Evolutionary conservation across 2,797 vertebrate species (phyloP).

Genomic region (Microhierax caerulescens): DNA sequence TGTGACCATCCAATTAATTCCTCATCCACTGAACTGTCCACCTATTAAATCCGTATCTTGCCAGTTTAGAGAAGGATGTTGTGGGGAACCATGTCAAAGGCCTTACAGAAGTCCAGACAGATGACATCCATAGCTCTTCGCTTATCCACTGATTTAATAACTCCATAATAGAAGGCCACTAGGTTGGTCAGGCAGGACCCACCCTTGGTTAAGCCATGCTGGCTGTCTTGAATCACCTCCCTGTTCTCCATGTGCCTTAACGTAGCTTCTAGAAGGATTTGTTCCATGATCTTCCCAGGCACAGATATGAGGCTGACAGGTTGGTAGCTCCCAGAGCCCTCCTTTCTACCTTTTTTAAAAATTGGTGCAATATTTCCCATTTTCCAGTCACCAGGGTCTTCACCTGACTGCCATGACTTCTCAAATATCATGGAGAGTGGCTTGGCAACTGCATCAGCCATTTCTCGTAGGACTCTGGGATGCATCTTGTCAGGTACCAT

Average conservation of each 20-base stretch:
- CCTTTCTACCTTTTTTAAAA: background rate
- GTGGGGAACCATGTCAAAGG: rapidly evolving
- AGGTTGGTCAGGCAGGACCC: background rate
- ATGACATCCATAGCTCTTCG: background rate
- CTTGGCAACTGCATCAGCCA: background rate
- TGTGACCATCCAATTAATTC: background rate
- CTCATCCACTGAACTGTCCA: background rate
- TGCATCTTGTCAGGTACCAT: background rate
- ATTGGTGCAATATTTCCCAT: background rate
- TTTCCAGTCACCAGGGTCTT: background rate
- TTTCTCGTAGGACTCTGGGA: background rate
- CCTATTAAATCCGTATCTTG: background rate
- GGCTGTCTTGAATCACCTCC: rapidly evolving
- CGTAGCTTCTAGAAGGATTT: too few relatives aligned
- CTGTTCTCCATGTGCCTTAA: too few relatives aligned
- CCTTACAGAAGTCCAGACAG: background rate
- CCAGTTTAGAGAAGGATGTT: background rate
- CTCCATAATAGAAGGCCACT: background rate
- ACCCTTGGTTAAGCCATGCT: background rate
- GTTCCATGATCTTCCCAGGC: too few relatives aligned
- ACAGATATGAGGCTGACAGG: too few relatives aligned
- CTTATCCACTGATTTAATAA: background rate
- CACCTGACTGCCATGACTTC: background rate
- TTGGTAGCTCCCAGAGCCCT: background rate
- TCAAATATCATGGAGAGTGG: too few relatives aligned